A percentile compares a stretch with the other conserved stretches of the same genome.
These are phyloP conservation scores for Melanotaenia duboulayi DNA, from an alignment of 2,113 vertebrate species.

Conservation along the genomic window DNA sequence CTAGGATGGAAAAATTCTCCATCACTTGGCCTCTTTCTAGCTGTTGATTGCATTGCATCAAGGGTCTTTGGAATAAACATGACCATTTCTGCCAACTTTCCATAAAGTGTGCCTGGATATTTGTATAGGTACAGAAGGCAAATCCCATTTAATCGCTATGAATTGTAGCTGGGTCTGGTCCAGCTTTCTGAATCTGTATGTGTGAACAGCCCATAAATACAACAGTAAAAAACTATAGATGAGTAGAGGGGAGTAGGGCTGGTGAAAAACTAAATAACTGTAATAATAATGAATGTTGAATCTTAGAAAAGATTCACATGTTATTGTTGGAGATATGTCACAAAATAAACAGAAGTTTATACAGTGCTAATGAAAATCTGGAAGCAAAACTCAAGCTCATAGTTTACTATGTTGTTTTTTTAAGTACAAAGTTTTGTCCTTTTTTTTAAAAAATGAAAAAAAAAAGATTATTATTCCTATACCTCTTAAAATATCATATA, in stretches of 20 bases:
- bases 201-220: slow-evolving; percentile 28
- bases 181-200: slow-evolving; percentile 2
- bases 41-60: background rate
- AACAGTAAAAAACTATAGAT: slow-evolving; percentile 38
- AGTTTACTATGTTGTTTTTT: no score
- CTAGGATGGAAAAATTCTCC: background rate
- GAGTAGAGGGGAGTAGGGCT: slow-evolving; percentile 31
- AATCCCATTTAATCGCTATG: background rate
- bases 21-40: background rate
- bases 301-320: slow-evolving; percentile 27
- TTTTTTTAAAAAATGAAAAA: no score
- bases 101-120: no score
- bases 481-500: background rate
- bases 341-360: slow-evolving; percentile 4
- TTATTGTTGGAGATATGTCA: slow-evolving; percentile 15
- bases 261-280: slow-evolving; percentile 8
- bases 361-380: slow-evolving; percentile 1
- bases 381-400: slow-evolving; percentile 44
- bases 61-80: background rate
- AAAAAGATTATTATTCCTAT: slow-evolving; percentile 1
- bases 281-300: slow-evolving; percentile 19
- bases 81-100: background rate
- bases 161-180: background rate
- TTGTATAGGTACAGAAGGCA: background rate
- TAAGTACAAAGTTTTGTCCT: no score